Evolutionary conservation across 2,113 vertebrate genomes (phyloP).

Genomic region (Acrocephalus kingi): DNA sequence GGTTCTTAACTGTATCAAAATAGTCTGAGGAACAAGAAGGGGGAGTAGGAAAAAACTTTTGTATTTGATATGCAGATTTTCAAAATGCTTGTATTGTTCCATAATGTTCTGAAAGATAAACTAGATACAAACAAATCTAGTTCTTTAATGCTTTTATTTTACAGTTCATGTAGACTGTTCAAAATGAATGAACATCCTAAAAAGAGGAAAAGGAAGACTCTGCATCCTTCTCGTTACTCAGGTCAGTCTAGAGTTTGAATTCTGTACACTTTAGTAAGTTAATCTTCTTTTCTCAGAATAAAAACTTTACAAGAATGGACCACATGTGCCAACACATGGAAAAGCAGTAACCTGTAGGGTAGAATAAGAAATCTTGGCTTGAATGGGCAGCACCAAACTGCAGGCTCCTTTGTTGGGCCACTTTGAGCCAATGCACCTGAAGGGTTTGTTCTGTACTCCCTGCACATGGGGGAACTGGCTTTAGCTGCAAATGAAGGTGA

Average conservation of each 20-base stretch:
- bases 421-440: neutral
- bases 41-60: neutral
- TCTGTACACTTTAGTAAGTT: neutral
- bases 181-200: constrained; percentile 85
- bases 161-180: constrained; percentile 41
- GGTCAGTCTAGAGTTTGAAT: constrained; percentile 57
- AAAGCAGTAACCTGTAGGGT: neutral
- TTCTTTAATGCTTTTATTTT: neutral
- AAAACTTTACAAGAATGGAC: neutral
- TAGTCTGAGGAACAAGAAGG: neutral
- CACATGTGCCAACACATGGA: accelerated
- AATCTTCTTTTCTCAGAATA: neutral
- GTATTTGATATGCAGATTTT: neutral
- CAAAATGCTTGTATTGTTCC: neutral
- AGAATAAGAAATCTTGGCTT: neutral
- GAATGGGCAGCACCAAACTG: neutral
- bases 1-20: neutral
- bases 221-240: constrained; percentile 82
- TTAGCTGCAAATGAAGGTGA: neutral
- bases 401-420: accelerated
- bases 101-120: neutral
- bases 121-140: neutral
- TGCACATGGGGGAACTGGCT: neutral
- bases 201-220: constrained; percentile 84
- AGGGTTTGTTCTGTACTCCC: neutral